phyloP scores from a whole-genome alignment of 1,140 invertebrate genomes.

The Brachystomella parvula region DNA sequence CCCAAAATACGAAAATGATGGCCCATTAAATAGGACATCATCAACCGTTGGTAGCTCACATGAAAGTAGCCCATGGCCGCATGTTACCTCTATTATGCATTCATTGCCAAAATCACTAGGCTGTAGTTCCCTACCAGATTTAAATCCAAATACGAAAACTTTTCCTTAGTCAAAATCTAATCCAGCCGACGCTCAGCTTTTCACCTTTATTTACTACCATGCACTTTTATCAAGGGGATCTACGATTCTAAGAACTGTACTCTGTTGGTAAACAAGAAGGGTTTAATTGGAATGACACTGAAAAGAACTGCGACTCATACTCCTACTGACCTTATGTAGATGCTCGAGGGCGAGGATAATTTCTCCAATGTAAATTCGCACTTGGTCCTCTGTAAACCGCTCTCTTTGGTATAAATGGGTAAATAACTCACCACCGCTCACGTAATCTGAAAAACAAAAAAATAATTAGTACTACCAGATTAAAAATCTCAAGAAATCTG shows the following conservation, averaged over 20 bases:
- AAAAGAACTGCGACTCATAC: neutral
- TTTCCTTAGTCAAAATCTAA: too few relatives aligned
- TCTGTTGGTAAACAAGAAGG: neutral
- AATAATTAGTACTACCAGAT: slow-evolving; percentile 6
- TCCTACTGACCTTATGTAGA: slow-evolving; percentile 65
- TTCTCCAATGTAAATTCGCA: slow-evolving; percentile 82
- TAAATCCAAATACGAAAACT: too few relatives aligned
- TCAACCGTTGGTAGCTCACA: neutral
- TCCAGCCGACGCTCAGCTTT: too few relatives aligned
- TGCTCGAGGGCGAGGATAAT: slow-evolving; percentile 84
- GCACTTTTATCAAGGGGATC: too few relatives aligned
- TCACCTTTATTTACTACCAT: too few relatives aligned
- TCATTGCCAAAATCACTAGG: too few relatives aligned
- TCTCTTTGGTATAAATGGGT: slow-evolving; percentile 83
- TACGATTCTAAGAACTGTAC: neutral
- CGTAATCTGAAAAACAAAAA: slow-evolving; percentile 66
- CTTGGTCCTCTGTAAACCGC: slow-evolving; percentile 72
- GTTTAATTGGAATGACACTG: neutral
- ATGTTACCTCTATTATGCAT: neutral
- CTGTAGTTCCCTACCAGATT: too few relatives aligned
- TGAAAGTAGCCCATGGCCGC: neutral
- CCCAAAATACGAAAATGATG: slow-evolving; percentile 1
- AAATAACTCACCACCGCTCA: slow-evolving; percentile 85
- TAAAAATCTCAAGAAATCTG: neutral
- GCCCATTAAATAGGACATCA: neutral